Conservation (phyloP, 1,140 invertebrate genomes). For the Bombus impatiens region DNA sequence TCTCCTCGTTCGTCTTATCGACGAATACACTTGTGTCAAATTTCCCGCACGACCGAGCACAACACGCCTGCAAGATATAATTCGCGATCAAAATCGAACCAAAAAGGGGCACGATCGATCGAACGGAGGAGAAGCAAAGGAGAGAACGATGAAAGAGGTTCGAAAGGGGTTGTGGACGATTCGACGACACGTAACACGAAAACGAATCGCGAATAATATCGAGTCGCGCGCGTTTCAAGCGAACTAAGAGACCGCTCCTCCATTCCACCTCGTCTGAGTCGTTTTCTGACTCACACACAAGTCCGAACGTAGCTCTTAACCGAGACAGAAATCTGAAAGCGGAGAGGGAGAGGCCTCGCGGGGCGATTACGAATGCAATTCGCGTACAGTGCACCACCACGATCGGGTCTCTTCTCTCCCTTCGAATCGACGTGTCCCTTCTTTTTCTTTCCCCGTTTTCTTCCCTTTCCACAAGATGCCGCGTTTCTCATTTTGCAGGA, state of each 20-base stretch:
- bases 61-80: neutral
- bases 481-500: constrained; percentile 24
- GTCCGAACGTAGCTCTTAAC: constrained; percentile 50
- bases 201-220: constrained; percentile 53
- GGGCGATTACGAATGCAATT: constrained; percentile 64
- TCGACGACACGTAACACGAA: neutral
- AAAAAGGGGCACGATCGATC: too few relatives aligned
- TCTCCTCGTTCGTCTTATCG: neutral
- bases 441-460: neutral
- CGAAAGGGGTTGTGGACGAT: neutral
- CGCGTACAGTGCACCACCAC: constrained; percentile 35
- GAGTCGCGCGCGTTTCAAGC: constrained; percentile 14
- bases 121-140: too few relatives aligned
- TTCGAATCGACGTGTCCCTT: constrained; percentile 15
- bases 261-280: constrained; percentile 46
- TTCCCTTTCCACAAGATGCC: neutral
- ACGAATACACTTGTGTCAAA: neutral
- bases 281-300: constrained; percentile 61
- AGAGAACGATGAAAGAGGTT: too few relatives aligned
- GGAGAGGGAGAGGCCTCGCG: constrained; percentile 17
- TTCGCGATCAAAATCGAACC: neutral
- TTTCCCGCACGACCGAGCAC: constrained; percentile 4
- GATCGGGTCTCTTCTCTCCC: neutral
- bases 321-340: constrained; percentile 23
- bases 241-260: constrained; percentile 24